A percentile compares a stretch with the other conserved stretches of the same genome.
Conservation (phyloP, 2,113 vertebrate genomes). For the Gnathonemus longibarbis region DNA sequence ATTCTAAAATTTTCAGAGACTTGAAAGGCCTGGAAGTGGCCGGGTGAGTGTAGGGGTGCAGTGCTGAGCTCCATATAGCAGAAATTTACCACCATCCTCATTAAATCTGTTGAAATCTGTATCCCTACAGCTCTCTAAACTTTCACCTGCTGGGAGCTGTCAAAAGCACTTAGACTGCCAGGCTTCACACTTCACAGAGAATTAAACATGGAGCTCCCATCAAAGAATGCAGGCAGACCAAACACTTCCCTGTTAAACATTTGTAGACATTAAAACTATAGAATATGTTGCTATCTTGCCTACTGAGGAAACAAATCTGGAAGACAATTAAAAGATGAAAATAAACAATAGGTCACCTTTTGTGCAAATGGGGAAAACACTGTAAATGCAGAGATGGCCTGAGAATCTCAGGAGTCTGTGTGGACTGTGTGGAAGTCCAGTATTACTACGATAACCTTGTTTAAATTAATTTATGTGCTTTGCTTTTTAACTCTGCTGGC, state of each 20-base stretch:
- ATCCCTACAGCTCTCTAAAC: slow-evolving; percentile 50
- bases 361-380: not conserved
- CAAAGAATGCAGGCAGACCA: slow-evolving; percentile 44
- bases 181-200: slow-evolving; percentile 58
- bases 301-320: slow-evolving; percentile 26
- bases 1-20: slow-evolving; percentile 5
- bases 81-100: slow-evolving; percentile 46
- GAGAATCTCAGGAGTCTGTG: not conserved
- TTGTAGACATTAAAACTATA: slow-evolving; percentile 58
- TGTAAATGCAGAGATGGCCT: not conserved
- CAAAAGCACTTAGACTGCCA: slow-evolving; percentile 56
- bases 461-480: not conserved
- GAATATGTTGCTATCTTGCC: slow-evolving; percentile 53
- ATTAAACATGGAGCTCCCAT: slow-evolving; percentile 55
- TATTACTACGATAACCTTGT: not conserved
- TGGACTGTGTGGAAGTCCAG: not conserved
- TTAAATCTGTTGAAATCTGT: slow-evolving; percentile 48
- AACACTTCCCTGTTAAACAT: slow-evolving; percentile 58
- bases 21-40: slow-evolving; percentile 24
- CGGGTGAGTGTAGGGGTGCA: slow-evolving; percentile 22
- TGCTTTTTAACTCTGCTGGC: not conserved
- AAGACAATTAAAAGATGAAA: not conserved
- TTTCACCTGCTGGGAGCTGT: slow-evolving; percentile 65
- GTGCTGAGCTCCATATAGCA: slow-evolving; percentile 28
- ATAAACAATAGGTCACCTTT: not conserved